Evolutionary conservation across 2,888 invertebrate genomes (phyloP).

Genomic region (Drosophila percnosoma): DNA sequence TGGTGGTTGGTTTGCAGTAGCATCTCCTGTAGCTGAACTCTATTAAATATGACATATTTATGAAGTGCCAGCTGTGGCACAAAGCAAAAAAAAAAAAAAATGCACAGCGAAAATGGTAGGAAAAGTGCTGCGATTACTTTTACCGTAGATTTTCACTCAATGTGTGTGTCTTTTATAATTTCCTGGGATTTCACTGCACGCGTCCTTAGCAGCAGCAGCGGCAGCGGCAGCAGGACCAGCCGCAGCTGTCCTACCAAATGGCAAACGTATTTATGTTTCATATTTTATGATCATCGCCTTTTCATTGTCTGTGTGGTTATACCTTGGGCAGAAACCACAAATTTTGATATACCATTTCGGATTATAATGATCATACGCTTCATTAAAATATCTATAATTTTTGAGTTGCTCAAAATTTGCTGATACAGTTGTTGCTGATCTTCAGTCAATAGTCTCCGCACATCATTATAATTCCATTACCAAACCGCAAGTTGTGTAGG

Average conservation of each 20-base stretch:
- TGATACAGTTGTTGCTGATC: background rate
- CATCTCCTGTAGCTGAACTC: constrained; percentile 61
- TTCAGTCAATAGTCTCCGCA: background rate
- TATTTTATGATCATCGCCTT: constrained; percentile 67
- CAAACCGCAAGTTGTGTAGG: too few relatives aligned
- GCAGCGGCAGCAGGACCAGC: constrained; percentile 34
- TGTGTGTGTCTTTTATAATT: constrained; percentile 31
- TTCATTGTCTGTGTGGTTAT: constrained; percentile 62
- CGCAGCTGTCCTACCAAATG: constrained; percentile 48
- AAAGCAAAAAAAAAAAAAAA: constrained; percentile 41
- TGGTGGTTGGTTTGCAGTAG: constrained; percentile 57
- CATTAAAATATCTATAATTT: background rate
- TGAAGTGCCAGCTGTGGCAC: constrained; percentile 77
- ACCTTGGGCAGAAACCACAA: constrained; percentile 25
- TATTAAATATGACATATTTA: constrained; percentile 83
- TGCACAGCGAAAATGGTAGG: constrained; percentile 41
- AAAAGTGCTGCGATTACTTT: constrained; percentile 62
- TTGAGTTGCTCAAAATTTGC: background rate
- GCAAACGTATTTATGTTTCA: constrained; percentile 73
- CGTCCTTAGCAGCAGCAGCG: constrained; percentile 32
- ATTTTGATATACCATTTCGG: constrained; percentile 6
- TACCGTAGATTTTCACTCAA: constrained; percentile 7
- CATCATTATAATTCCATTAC: background rate
- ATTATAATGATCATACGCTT: constrained; percentile 17
- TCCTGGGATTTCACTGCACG: constrained; percentile 52